A percentile compares a stretch with the other conserved stretches of the same genome.
Evolutionary conservation across 1,140 invertebrate species (phyloP).

Genomic region (Apocrypta bakeri): DNA sequence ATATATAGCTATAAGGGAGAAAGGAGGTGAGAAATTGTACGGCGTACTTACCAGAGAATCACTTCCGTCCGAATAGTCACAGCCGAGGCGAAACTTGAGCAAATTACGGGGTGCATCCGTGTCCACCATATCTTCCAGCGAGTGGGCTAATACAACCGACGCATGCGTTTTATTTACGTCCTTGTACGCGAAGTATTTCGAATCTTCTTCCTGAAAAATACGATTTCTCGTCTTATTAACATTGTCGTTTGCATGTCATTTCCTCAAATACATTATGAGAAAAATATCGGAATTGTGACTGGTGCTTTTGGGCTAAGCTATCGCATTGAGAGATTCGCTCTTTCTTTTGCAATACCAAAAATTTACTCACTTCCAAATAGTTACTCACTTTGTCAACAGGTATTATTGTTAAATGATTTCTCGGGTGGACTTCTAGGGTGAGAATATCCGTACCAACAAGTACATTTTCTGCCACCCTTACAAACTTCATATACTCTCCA

Average conservation of each 20-base stretch:
- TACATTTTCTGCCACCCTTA: slow-evolving; percentile 83
- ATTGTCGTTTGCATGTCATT: too few species aligned
- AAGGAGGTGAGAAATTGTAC: background rate
- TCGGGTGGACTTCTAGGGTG: slow-evolving; percentile 83
- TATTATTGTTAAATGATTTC: slow-evolving; percentile 81
- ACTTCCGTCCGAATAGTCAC: slow-evolving; percentile 70
- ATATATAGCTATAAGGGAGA: background rate
- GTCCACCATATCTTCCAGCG: slow-evolving; percentile 87
- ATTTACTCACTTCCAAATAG: too few species aligned
- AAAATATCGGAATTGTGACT: too few species aligned
- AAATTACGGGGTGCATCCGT: slow-evolving; percentile 86
- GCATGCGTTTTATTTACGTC: slow-evolving; percentile 84
- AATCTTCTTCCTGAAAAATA: slow-evolving; percentile 77
- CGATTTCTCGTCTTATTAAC: too few species aligned
- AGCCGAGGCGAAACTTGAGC: slow-evolving; percentile 85
- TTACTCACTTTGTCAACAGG: slow-evolving; percentile 80
- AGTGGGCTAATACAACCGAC: slow-evolving; percentile 82
- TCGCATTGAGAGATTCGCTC: too few species aligned
- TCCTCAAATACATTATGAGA: too few species aligned
- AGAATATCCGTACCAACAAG: slow-evolving; percentile 81
- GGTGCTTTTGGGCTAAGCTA: too few species aligned
- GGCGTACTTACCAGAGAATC: slow-evolving; percentile 68
- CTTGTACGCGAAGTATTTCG: slow-evolving; percentile 81
- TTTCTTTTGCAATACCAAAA: too few species aligned
- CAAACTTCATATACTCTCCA: slow-evolving; percentile 85